These are phyloP conservation scores for Rhinoderma darwinii DNA, from an alignment of 2,113 vertebrate genomes.

Conservation along the genomic window DNA sequence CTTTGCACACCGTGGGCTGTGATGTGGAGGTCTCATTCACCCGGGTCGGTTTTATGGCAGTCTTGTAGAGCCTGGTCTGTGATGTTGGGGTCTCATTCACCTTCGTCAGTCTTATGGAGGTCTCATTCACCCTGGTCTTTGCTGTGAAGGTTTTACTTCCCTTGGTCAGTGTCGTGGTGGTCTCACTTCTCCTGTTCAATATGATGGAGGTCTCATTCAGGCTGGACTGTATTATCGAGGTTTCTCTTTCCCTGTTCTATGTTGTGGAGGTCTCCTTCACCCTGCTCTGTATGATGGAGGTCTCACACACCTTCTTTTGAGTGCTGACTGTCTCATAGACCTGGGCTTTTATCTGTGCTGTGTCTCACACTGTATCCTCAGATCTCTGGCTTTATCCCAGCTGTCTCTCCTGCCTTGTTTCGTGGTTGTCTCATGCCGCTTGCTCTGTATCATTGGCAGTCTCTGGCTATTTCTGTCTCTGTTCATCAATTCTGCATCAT, in stretches of 20 bases:
- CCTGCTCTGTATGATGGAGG: neutral
- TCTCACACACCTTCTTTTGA: neutral
- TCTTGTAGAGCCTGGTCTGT: no score
- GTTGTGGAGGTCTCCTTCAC: neutral
- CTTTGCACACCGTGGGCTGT: neutral
- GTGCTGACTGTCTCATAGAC: neutral
- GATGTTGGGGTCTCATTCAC: neutral
- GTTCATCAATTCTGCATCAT: slow-evolving; percentile 23
- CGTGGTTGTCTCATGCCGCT: neutral
- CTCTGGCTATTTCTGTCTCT: slow-evolving; percentile 1
- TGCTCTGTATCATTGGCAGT: neutral
- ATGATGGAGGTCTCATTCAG: neutral
- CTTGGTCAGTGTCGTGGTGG: neutral
- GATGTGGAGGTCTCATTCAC: neutral
- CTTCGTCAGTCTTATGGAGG: neutral
- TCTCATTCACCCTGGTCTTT: neutral
- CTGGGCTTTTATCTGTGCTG: no score
- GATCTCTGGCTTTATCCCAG: neutral
- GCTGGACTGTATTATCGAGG: neutral
- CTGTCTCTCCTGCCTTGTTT: neutral
- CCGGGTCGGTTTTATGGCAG: no score
- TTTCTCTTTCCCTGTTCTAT: neutral
- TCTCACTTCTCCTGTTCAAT: neutral
- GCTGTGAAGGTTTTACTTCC: no score
- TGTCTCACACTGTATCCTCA: no score